These are phyloP conservation scores for Myrmecobius fasciatus DNA, from an alignment of 2,113 vertebrate species.

Conservation along the genomic window DNA sequence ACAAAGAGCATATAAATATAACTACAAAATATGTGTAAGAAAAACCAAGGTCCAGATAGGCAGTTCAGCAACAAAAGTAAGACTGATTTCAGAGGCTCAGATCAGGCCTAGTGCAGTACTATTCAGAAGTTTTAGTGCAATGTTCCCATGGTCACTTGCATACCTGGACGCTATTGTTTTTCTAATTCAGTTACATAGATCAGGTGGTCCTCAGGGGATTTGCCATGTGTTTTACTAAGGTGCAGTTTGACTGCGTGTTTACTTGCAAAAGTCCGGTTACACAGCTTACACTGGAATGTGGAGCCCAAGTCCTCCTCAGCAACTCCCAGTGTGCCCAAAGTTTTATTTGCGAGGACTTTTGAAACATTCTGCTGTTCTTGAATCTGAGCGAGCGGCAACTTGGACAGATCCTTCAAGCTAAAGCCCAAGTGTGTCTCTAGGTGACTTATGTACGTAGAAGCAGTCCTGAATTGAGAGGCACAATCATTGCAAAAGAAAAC, in stretches of 20 bases:
- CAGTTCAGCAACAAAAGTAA: constrained; percentile 93
- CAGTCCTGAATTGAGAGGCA: constrained; percentile 99
- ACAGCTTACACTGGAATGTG: constrained; percentile 97
- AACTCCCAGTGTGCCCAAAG: constrained; percentile 90
- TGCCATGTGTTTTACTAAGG: constrained; percentile 99
- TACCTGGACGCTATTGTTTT: constrained; percentile 89
- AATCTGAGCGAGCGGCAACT: constrained; percentile 95
- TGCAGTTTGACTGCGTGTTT: constrained; percentile 99
- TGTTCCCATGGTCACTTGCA: constrained; percentile 91
- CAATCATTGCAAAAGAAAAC: constrained; percentile 99
- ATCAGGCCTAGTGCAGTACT: constrained; percentile 96
- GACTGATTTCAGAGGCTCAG: constrained; percentile 95
- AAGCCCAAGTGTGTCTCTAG: constrained; percentile 98
- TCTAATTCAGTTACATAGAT: constrained; percentile 97
- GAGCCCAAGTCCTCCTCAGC: constrained; percentile 94
- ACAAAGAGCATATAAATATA: constrained; percentile 92
- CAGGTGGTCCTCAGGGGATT: constrained; percentile 99
- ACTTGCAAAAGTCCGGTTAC: constrained; percentile 98
- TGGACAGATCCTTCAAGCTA: constrained; percentile 98
- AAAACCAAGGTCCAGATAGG: constrained; percentile 96
- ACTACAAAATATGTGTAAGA: constrained; percentile 93
- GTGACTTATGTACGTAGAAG: constrained; percentile 95
- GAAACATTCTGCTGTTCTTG: constrained; percentile 95
- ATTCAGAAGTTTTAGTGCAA: constrained; percentile 92
- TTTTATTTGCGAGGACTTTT: constrained; percentile 92